Evolutionary conservation across 2,888 invertebrate genomes (phyloP).

Genomic region (Alloscopus bannaensis): DNA sequence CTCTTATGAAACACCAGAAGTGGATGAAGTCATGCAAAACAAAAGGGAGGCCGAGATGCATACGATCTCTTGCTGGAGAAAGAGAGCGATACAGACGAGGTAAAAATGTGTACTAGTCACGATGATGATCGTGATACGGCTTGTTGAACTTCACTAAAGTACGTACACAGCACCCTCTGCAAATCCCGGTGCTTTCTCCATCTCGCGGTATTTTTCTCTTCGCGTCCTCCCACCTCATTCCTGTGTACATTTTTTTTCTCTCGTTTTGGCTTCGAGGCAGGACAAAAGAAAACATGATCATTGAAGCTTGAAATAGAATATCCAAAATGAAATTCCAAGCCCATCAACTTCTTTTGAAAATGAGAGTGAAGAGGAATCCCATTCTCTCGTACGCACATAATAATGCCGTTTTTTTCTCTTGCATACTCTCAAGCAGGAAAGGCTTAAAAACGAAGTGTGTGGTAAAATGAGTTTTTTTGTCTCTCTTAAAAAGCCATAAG

Average conservation of each 20-base stretch:
- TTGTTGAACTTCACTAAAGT: constrained; percentile 64
- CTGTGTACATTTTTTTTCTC: constrained; percentile 58
- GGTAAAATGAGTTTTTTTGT: too few relatives aligned
- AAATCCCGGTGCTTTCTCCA: too few relatives aligned
- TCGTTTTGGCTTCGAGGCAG: constrained; percentile 63
- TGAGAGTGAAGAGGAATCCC: constrained; percentile 63
- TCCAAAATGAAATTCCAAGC: constrained; percentile 68
- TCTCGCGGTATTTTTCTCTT: constrained; percentile 4
- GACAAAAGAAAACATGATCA: constrained; percentile 68
- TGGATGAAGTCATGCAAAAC: constrained; percentile 67
- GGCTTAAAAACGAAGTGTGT: not conserved
- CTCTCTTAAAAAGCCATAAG: constrained; percentile 53
- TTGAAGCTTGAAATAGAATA: constrained; percentile 68
- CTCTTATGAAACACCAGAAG: too few relatives aligned
- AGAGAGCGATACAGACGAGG: constrained; percentile 4
- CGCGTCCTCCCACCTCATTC: constrained; percentile 22
- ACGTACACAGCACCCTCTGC: too few relatives aligned
- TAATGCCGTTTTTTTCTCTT: too few relatives aligned
- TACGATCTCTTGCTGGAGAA: too few relatives aligned
- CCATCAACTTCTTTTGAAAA: constrained; percentile 68
- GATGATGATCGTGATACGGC: constrained; percentile 61
- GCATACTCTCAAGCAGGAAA: not conserved
- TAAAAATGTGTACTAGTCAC: too few relatives aligned
- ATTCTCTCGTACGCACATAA: constrained; percentile 3
- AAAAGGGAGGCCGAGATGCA: constrained; percentile 54